Conservation (phyloP, 2,888 invertebrate species). For the Syritta pipiens region DNA sequence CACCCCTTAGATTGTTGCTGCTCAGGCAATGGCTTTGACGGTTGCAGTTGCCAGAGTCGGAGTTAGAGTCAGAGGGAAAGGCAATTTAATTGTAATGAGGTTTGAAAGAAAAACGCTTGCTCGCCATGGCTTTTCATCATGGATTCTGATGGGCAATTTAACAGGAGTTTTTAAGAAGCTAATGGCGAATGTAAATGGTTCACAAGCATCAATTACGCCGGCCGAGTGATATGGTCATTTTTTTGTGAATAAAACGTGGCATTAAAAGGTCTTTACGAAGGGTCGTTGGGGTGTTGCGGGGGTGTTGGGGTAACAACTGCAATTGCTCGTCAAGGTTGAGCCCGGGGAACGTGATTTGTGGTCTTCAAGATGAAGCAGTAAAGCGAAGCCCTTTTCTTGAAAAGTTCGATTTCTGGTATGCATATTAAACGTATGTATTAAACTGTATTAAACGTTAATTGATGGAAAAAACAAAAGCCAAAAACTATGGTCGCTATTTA, state of each 20-base stretch:
- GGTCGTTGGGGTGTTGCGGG: neutral
- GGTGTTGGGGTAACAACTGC: neutral
- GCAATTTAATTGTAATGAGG: conserved; percentile 33
- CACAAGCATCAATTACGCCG: conserved; percentile 29
- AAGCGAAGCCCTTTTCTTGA: no score
- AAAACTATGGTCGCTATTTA: no score
- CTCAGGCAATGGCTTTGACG: no score
- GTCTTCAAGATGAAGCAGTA: no score
- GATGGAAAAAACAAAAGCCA: no score
- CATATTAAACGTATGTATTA: no score
- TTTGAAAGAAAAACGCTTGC: conserved; percentile 28
- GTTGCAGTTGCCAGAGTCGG: neutral
- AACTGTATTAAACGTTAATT: no score
- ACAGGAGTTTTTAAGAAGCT: conserved; percentile 32
- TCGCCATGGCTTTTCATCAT: conserved; percentile 13
- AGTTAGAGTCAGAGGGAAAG: no score
- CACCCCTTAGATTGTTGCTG: conserved; percentile 27
- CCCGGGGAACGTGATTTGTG: no score
- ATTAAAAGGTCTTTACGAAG: conserved; percentile 38
- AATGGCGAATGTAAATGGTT: conserved; percentile 27
- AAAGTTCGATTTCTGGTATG: no score
- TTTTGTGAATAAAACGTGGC: conserved; percentile 11
- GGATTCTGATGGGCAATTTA: conserved; percentile 34
- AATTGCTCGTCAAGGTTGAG: neutral
- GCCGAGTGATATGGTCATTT: conserved; percentile 38